Conservation (phyloP, 2,888 invertebrate genomes). For the Amphipyra berbera region DNA sequence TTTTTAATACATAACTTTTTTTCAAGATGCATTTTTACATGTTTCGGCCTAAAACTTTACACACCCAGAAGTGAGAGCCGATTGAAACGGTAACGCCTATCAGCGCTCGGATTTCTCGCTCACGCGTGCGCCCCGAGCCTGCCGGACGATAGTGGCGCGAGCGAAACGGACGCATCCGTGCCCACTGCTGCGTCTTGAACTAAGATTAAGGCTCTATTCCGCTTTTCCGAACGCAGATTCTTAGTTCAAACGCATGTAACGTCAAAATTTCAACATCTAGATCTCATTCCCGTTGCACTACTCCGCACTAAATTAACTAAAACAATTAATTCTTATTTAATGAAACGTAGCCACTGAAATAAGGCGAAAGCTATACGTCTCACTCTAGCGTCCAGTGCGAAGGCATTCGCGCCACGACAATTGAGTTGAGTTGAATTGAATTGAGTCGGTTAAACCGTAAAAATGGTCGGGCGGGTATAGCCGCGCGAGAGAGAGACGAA, state of each 20-base stretch:
- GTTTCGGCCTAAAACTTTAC: constrained; percentile 90
- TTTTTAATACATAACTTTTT: constrained; percentile 90
- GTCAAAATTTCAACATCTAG: constrained; percentile 63
- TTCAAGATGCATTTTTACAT: constrained; percentile 90
- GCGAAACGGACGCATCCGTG: constrained; percentile 78
- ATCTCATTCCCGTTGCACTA: constrained; percentile 52
- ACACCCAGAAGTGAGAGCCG: constrained; percentile 85
- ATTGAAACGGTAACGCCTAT: constrained; percentile 85
- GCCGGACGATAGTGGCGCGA: constrained; percentile 87
- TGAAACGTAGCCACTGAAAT: constrained; percentile 71
- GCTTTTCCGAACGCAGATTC: constrained; percentile 82
- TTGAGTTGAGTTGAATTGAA: constrained; percentile 90
- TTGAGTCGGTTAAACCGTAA: constrained; percentile 89
- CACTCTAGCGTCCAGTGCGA: constrained; percentile 88
- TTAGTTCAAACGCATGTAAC: constrained; percentile 76
- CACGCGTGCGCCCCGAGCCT: constrained; percentile 66
- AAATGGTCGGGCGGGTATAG: constrained; percentile 88
- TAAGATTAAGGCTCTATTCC: constrained; percentile 87
- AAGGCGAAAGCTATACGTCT: constrained; percentile 81
- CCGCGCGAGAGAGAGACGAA: constrained; percentile 87
- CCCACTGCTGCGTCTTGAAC: constrained; percentile 84
- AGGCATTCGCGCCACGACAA: constrained; percentile 89
- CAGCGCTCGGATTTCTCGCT: constrained; percentile 80
- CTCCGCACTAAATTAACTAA: constrained; percentile 34
- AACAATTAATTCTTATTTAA: constrained; percentile 61